Conservation (phyloP, 2,888 invertebrate genomes). For the Tipula vernalis region DNA sequence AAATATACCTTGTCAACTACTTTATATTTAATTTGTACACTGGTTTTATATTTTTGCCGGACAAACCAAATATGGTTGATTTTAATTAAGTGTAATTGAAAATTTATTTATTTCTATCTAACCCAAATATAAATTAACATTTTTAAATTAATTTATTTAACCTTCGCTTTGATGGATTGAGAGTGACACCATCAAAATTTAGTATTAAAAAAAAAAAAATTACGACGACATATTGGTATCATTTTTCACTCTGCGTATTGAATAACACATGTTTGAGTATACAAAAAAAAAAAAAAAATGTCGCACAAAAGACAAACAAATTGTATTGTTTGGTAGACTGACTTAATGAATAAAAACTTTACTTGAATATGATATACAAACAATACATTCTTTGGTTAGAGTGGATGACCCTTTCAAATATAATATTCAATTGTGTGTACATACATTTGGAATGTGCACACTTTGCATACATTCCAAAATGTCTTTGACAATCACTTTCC, state of each 20-base stretch:
- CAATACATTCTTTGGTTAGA: background rate
- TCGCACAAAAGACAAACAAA: background rate
- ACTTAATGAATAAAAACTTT: background rate
- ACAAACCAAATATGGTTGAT: background rate
- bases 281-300: background rate
- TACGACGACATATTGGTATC: background rate
- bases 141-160: background rate
- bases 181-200: background rate
- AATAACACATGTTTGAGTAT: background rate
- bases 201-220: background rate
- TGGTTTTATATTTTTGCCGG: background rate
- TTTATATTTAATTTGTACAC: background rate
- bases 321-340: background rate
- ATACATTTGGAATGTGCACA: background rate
- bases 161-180: background rate
- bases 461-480: background rate
- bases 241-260: background rate
- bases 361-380: background rate
- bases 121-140: background rate
- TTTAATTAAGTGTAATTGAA: background rate
- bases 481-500: background rate
- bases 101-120: background rate
- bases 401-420: background rate
- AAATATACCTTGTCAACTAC: background rate
- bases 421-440: background rate